Conservation (phyloP, 2,888 invertebrate genomes). For the Agriopis leucophaearia region DNA sequence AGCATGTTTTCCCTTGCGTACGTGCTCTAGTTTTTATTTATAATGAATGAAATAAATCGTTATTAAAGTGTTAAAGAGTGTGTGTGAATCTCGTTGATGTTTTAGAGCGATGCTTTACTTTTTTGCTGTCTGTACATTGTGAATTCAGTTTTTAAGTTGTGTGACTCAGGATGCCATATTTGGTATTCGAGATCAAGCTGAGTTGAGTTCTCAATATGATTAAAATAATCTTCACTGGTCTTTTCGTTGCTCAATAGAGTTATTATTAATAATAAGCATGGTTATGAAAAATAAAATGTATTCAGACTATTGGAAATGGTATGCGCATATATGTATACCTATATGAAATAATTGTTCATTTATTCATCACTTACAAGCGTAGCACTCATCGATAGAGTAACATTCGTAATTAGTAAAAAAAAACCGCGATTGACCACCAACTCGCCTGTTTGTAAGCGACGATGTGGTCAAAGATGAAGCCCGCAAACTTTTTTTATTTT, state of each 20-base stretch:
- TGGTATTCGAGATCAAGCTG: conserved; percentile 62
- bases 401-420: too few species aligned
- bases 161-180: conserved; percentile 62
- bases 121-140: conserved; percentile 66
- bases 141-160: conserved; percentile 73
- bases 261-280: conserved; percentile 63
- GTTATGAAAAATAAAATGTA: conserved; percentile 61
- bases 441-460: too few species aligned
- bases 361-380: too few species aligned
- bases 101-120: conserved; percentile 63
- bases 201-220: conserved; percentile 58
- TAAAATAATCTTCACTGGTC: conserved; percentile 70
- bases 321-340: too few species aligned
- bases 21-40: conserved; percentile 60
- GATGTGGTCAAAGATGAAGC: too few species aligned
- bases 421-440: too few species aligned
- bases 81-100: conserved; percentile 64
- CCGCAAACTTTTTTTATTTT: too few species aligned
- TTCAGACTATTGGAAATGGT: too few species aligned
- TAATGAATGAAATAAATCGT: conserved; percentile 60
- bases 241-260: conserved; percentile 64
- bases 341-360: too few species aligned
- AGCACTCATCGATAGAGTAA: neutral
- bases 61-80: conserved; percentile 68
- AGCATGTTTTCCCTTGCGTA: conserved; percentile 20